phyloP scores from a whole-genome alignment of 1,140 invertebrate species.

The Diorhabda sublineata region DNA sequence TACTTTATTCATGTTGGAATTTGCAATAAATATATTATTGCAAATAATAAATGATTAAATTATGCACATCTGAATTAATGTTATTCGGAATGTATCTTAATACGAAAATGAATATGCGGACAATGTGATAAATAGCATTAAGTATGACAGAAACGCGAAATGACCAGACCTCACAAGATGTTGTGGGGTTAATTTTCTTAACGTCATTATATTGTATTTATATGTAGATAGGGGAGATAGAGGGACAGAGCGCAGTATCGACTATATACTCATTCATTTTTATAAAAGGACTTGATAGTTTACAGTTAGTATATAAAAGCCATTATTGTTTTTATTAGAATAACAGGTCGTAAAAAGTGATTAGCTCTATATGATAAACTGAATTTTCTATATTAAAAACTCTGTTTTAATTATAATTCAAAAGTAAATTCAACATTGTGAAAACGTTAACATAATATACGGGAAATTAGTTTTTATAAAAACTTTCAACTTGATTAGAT shows the following conservation, averaged over 20 bases:
- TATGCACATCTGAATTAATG: not conserved
- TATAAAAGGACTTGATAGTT: no score
- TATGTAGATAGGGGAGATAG: not conserved
- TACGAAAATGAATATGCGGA: slow-evolving; percentile 5
- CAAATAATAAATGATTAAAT: not conserved
- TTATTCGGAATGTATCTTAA: not conserved
- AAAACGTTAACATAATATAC: no score
- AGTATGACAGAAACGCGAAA: slow-evolving; percentile 11
- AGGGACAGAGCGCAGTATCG: not conserved
- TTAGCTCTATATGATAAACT: no score
- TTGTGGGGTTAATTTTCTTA: slow-evolving; percentile 7
- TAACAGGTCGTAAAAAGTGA: no score
- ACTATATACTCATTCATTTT: no score
- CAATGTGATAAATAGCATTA: slow-evolving; percentile 17
- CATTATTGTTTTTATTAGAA: no score
- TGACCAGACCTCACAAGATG: slow-evolving; percentile 14
- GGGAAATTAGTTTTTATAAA: no score
- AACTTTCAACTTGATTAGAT: no score
- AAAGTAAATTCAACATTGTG: no score
- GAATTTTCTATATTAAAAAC: no score
- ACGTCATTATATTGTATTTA: not conserved
- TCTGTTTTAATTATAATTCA: no score
- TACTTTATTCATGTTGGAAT: not conserved
- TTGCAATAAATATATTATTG: not conserved
- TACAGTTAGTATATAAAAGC: no score